Conservation (phyloP, 2,888 invertebrate genomes). For the Apantesis nais region DNA sequence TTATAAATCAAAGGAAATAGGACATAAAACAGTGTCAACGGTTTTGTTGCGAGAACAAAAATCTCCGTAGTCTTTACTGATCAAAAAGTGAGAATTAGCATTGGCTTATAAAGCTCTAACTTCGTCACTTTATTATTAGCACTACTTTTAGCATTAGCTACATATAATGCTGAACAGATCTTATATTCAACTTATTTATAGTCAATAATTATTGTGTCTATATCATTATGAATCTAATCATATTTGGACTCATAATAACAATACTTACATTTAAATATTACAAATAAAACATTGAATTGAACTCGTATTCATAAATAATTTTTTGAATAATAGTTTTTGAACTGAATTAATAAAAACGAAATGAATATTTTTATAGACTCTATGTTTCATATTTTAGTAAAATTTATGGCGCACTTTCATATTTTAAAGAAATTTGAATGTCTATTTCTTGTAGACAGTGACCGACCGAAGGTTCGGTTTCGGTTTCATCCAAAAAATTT, state of each 20-base stretch:
- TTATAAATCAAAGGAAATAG: slow-evolving; percentile 7
- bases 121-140: neutral
- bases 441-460: too few species aligned
- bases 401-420: too few species aligned
- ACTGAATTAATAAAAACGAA: too few species aligned
- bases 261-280: too few species aligned
- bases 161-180: neutral
- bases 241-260: neutral
- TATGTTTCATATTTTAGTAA: too few species aligned
- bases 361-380: too few species aligned
- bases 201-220: neutral
- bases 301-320: too few species aligned
- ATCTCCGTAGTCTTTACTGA: neutral
- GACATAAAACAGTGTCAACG: neutral
- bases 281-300: too few species aligned
- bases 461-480: too few species aligned
- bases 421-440: too few species aligned
- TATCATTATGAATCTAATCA: neutral
- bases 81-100: neutral
- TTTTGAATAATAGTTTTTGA: too few species aligned
- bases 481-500: too few species aligned
- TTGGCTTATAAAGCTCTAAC: neutral
- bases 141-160: neutral
- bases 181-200: neutral
- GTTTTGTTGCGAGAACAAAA: neutral